phyloP scores from a whole-genome alignment of 2,113 vertebrate species.

The Triplophysa siluroides region DNA sequence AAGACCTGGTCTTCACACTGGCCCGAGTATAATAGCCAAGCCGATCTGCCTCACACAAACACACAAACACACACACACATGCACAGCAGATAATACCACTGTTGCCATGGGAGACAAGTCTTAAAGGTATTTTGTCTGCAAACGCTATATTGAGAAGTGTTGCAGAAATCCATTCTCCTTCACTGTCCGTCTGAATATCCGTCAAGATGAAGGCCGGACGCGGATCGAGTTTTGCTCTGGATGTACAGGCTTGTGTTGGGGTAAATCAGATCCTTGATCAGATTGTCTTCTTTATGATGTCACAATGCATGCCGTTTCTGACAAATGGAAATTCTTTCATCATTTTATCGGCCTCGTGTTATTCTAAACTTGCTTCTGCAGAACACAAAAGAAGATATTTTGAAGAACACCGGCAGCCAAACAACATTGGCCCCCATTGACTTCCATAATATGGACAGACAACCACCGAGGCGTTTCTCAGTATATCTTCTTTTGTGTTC shows the following conservation, averaged over 20 bases:
- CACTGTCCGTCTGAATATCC: constrained; percentile 34
- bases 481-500: no score
- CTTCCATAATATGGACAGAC: no score
- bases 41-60: constrained; percentile 22
- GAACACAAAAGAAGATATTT: no score
- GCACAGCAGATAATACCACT: constrained; percentile 41
- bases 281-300: background rate
- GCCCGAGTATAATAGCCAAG: constrained; percentile 42
- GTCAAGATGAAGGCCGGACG: constrained; percentile 7
- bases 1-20: constrained; percentile 46
- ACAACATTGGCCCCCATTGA: no score
- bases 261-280: background rate
- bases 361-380: no score
- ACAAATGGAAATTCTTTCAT: background rate
- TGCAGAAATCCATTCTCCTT: constrained; percentile 24
- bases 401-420: no score
- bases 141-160: constrained; percentile 33
- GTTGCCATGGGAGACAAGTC: constrained; percentile 54
- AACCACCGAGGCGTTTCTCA: no score
- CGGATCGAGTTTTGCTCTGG: background rate
- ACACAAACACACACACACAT: constrained; percentile 32
- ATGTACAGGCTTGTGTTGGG: background rate
- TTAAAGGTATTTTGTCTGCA: constrained; percentile 43
- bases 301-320: background rate
- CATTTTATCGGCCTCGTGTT: background rate